Base-by-base conservation (phyloP, 2,888 invertebrate genomes). In the Pachymerium ferrugineum region DNA sequence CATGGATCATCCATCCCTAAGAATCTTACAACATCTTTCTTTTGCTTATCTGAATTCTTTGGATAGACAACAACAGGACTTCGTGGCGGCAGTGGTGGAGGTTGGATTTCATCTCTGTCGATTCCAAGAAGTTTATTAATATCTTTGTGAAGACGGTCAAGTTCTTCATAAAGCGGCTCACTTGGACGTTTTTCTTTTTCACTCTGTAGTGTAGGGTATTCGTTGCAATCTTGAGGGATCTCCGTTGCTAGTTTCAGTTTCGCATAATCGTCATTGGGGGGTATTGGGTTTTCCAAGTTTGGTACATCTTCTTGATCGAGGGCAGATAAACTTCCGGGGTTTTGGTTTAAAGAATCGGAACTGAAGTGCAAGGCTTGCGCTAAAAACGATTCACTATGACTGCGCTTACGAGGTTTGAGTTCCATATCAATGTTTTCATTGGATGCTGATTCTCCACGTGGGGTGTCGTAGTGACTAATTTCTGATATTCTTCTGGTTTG, bases 101-200 rank as follows among this genome's bases (percentile, higher is more conserved):
- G 74, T 19, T n/a, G 30, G 10, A 69, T 54, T 62, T 73, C 31
- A 14, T 42, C 25, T 16, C 28, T 16, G 22, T 25, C 28, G 8
- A 75, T 74, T 16, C 75, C 75, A 1, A 75, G 73, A 10, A 75
- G 33, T 69, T 75, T 74, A 62, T 75, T 73, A 12, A 75, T 74
- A 33, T 75, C 47, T 72, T 75, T 75, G 14, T 74, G 74, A 22
- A 74, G 74, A 19, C 71, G 70, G 31, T 75, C 75, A 12, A 75
- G 47, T 54, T 75, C 75, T 70, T 75, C 75, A 19, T 75, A 75
- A 16, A 75, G 30, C 0, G 75, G 75, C 14, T 75, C 75, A 4
- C 38, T 31, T 5, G 14, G n/a, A 12, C 19, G 22, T 29, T n/a
- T 19, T 62, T 30, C 29, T 2, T 25, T 67, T 19, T 10, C 33